Conservation (phyloP, 2,113 vertebrate species). For the Pelobates fuscus region DNA sequence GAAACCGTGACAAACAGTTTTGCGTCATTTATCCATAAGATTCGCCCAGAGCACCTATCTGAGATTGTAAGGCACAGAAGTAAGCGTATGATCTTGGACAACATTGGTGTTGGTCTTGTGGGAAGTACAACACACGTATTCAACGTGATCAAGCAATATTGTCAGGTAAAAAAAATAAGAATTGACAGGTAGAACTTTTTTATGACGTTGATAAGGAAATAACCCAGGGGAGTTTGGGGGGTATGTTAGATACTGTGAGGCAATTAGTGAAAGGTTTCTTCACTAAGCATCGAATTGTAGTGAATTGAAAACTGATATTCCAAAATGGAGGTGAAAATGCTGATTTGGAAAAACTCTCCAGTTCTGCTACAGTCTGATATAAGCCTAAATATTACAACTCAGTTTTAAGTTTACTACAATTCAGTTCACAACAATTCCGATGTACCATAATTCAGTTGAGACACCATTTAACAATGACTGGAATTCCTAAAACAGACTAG, state of each 20-base stretch:
- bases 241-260: neutral
- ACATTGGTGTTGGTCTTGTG: slow-evolving; percentile 81
- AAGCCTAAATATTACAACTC: too few species aligned
- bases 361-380: too few species aligned
- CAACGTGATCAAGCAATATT: slow-evolving; percentile 75
- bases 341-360: too few species aligned
- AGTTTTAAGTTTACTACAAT: too few species aligned
- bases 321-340: too few species aligned
- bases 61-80: slow-evolving; percentile 70
- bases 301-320: too few species aligned
- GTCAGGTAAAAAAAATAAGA: slow-evolving; percentile 72
- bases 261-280: neutral
- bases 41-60: slow-evolving; percentile 71
- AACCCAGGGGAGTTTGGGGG: too few species aligned
- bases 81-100: slow-evolving; percentile 89
- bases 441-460: too few species aligned
- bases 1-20: slow-evolving; percentile 80
- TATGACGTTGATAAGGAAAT: neutral
- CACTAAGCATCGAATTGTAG: too few species aligned
- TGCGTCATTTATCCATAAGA: slow-evolving; percentile 75
- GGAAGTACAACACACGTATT: slow-evolving; percentile 82
- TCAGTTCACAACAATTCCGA: too few species aligned
- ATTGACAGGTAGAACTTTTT: neutral
- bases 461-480: too few species aligned
- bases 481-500: too few species aligned